A percentile compares a stretch with the other conserved stretches of the same genome.
phyloP scores from a whole-genome alignment of 2,113 vertebrate genomes.

The Mastomys natalensis region DNA sequence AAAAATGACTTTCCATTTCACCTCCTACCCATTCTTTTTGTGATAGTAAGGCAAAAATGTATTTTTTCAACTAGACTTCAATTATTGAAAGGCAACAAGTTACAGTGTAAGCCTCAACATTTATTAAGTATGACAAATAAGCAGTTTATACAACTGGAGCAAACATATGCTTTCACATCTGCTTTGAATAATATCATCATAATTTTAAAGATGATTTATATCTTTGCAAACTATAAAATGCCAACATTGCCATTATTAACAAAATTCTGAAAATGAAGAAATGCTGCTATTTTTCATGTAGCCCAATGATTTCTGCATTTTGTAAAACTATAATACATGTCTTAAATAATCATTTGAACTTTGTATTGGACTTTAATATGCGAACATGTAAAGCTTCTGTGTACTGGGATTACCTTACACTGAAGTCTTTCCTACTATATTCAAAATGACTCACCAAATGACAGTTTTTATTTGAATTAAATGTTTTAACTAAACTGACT shows the following conservation, averaged over 20 bases:
- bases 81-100: constrained; percentile 82
- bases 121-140: constrained; percentile 88
- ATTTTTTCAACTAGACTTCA: constrained; percentile 81
- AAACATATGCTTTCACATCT: constrained; percentile 91
- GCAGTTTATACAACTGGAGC: constrained; percentile 83
- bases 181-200: constrained; percentile 89
- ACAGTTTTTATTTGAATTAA: constrained; percentile 26
- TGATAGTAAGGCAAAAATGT: constrained; percentile 69
- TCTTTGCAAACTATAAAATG: constrained; percentile 85
- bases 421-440: not conserved
- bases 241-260: constrained; percentile 83
- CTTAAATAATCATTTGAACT: constrained; percentile 35
- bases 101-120: constrained; percentile 84
- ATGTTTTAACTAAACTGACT: not conserved
- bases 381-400: not conserved
- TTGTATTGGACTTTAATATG: not conserved
- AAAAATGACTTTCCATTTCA: constrained; percentile 63
- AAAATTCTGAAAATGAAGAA: constrained; percentile 84
- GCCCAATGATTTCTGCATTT: constrained; percentile 9
- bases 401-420: not conserved
- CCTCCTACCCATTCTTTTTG: constrained; percentile 53
- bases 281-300: constrained; percentile 69
- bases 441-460: not conserved
- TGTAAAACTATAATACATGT: not conserved
- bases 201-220: constrained; percentile 89